Evolutionary conservation across 1,140 invertebrate genomes (phyloP).

Genomic region (Batillaria attramentaria): DNA sequence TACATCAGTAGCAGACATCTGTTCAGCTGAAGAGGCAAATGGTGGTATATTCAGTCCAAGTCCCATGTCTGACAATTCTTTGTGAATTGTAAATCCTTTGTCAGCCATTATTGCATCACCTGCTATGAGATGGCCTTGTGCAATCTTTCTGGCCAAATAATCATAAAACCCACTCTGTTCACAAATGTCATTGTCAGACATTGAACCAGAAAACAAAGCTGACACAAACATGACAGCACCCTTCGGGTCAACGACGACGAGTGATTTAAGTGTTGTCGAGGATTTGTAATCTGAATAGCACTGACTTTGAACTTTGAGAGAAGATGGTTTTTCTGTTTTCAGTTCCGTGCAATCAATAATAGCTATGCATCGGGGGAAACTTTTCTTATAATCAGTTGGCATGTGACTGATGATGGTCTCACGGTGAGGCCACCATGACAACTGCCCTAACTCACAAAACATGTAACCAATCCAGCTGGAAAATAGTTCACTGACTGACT

Average conservation of each 20-base stretch:
- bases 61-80: slow-evolving; percentile 36
- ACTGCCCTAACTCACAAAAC: slow-evolving; percentile 36
- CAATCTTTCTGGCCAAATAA: slow-evolving; percentile 9
- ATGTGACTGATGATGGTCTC: slow-evolving; percentile 39
- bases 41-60: slow-evolving; percentile 43
- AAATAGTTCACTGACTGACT: slow-evolving; percentile 40
- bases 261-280: slow-evolving; percentile 43
- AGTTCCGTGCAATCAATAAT: slow-evolving; percentile 47
- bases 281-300: slow-evolving; percentile 50
- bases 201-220: slow-evolving; percentile 44
- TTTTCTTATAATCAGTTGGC: slow-evolving; percentile 38
- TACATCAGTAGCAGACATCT: slow-evolving; percentile 33
- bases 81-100: slow-evolving; percentile 46
- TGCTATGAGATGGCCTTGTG: too few relatives aligned
- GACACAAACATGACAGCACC: slow-evolving; percentile 41
- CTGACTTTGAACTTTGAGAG: slow-evolving; percentile 37
- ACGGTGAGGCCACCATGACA: slow-evolving; percentile 39
- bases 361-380: slow-evolving; percentile 32
- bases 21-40: slow-evolving; percentile 27
- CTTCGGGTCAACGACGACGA: slow-evolving; percentile 42
- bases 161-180: slow-evolving; percentile 34
- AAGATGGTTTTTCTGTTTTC: slow-evolving; percentile 33
- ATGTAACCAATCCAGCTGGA: slow-evolving; percentile 38
- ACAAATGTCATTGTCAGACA: slow-evolving; percentile 46
- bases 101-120: slow-evolving; percentile 49